Conservation (phyloP, 2,888 invertebrate species). For the Trisateles emortualis region DNA sequence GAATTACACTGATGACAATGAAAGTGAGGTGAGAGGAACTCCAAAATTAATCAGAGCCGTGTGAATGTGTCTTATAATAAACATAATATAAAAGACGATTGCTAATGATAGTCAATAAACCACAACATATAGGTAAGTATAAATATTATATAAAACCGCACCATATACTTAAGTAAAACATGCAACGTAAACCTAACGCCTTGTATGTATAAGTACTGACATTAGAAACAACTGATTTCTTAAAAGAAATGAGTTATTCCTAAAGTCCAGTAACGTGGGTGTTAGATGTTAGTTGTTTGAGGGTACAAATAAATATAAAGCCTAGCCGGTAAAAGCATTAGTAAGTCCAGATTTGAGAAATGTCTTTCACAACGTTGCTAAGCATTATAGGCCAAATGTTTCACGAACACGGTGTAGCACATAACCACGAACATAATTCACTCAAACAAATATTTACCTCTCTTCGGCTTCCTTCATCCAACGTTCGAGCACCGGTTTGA, state of each 20-base stretch:
- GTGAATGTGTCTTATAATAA: slow-evolving; percentile 19
- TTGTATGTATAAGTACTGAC: slow-evolving; percentile 29
- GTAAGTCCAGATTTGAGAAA: slow-evolving; percentile 88
- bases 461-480: slow-evolving; percentile 99
- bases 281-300: slow-evolving; percentile 52
- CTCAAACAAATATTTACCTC: slow-evolving; percentile 90
- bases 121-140: slow-evolving; percentile 8
- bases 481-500: slow-evolving; percentile 98
- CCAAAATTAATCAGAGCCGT: slow-evolving; percentile 25
- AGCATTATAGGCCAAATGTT: slow-evolving; percentile 84
- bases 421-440: slow-evolving; percentile 78
- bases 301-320: slow-evolving; percentile 63
- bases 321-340: slow-evolving; percentile 77
- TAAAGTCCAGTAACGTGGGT: slow-evolving; percentile 40
- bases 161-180: slow-evolving; percentile 29
- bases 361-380: slow-evolving; percentile 79
- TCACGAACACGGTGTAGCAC: slow-evolving; percentile 80
- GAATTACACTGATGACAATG: slow-evolving; percentile 4
- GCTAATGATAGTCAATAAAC: slow-evolving; percentile 21
- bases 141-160: slow-evolving; percentile 29
- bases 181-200: slow-evolving; percentile 32
- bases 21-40: slow-evolving; percentile 7
- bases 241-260: slow-evolving; percentile 48
- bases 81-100: slow-evolving; percentile 20
- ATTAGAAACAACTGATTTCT: slow-evolving; percentile 48